Percentiles rank a stretch among this genome's conserved stretches.
Conservation (phyloP, 2,888 invertebrate genomes). For the Hirtodrosophila cameraria region DNA sequence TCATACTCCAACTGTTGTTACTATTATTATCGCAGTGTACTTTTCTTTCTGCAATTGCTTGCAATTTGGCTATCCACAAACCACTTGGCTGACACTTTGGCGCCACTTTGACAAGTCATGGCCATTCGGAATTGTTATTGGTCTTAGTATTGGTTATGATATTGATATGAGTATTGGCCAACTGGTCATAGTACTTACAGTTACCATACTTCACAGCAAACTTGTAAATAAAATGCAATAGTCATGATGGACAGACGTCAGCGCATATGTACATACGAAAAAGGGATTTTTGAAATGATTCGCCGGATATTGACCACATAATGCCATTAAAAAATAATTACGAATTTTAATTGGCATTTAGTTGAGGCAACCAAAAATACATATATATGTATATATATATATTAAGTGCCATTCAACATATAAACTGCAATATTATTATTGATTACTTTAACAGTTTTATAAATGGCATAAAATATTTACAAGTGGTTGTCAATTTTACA, state of each 20-base stretch:
- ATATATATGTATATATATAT: too few relatives aligned
- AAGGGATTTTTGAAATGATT: slow-evolving; percentile 55
- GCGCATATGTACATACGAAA: slow-evolving; percentile 6
- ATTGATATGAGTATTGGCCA: slow-evolving; percentile 61
- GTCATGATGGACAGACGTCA: slow-evolving; percentile 41
- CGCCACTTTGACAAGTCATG: slow-evolving; percentile 74
- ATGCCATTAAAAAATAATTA: slow-evolving; percentile 80
- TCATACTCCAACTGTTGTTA: too few relatives aligned
- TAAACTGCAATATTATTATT: slow-evolving; percentile 58
- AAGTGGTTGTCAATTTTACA: slow-evolving; percentile 15
- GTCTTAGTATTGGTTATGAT: too few relatives aligned
- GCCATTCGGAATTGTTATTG: slow-evolving; percentile 45
- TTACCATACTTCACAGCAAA: slow-evolving; percentile 11
- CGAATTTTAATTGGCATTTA: slow-evolving; percentile 75
- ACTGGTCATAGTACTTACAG: slow-evolving; percentile 19
- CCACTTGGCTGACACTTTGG: slow-evolving; percentile 54
- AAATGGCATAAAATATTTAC: slow-evolving; percentile 9
- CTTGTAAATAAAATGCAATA: slow-evolving; percentile 29
- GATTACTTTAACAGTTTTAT: slow-evolving; percentile 61
- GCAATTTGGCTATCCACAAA: slow-evolving; percentile 59
- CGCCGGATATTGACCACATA: slow-evolving; percentile 73
- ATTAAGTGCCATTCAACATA: slow-evolving; percentile 64
- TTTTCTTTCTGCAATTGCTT: slow-evolving; percentile 67
- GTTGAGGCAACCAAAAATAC: slow-evolving; percentile 55
- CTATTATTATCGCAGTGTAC: slow-evolving; percentile 8